Evolutionary conservation across 2,797 vertebrate species (phyloP).

Genomic region (Microctenopoma steveboyesi): DNA sequence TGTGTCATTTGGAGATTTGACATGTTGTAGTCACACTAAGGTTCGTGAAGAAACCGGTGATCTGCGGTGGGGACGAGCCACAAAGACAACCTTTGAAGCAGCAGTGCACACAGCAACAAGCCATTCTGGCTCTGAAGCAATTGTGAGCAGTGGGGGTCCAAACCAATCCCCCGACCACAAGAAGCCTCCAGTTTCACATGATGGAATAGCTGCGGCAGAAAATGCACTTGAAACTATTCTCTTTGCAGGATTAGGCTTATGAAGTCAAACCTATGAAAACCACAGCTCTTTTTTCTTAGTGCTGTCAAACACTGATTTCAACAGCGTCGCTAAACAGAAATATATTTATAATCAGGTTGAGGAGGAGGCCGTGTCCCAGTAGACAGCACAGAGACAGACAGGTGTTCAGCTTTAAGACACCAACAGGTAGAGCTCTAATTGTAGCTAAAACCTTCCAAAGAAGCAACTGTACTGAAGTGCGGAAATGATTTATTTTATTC

Average conservation of each 20-base stretch:
- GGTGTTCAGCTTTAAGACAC: too few relatives aligned
- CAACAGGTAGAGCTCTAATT: neutral
- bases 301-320: too few relatives aligned
- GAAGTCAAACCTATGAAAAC: too few relatives aligned
- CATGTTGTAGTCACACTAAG: slow-evolving; percentile 12
- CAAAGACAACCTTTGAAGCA: slow-evolving; percentile 38
- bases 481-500: too few relatives aligned
- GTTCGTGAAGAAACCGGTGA: slow-evolving; percentile 20
- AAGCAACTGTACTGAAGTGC: too few relatives aligned
- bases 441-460: neutral
- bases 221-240: neutral
- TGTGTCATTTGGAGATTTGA: slow-evolving; percentile 21
- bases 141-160: slow-evolving; percentile 3
- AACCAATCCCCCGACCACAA: slow-evolving; percentile 21
- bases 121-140: slow-evolving; percentile 12
- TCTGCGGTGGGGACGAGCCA: slow-evolving; percentile 43
- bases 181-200: slow-evolving; percentile 4
- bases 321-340: too few relatives aligned
- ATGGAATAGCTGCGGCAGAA: neutral
- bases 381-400: too few relatives aligned
- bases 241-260: neutral
- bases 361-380: too few relatives aligned
- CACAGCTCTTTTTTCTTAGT: too few relatives aligned
- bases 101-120: slow-evolving; percentile 18
- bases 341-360: too few relatives aligned